Evolutionary conservation across 2,113 vertebrate species (phyloP).

Genomic region (Ciconia boyciana): DNA sequence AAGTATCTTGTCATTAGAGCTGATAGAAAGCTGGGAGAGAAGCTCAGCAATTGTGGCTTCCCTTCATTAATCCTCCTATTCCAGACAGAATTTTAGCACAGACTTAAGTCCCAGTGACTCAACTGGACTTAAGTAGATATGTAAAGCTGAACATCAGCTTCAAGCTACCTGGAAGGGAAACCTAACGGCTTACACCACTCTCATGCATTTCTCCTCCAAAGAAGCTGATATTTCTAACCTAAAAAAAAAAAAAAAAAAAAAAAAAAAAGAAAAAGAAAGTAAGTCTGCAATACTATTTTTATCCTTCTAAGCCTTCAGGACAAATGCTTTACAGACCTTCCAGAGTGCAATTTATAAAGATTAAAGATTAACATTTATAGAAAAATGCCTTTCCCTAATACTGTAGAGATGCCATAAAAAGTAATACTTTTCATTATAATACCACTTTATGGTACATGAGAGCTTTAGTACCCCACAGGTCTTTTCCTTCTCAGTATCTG

Average conservation of each 20-base stretch:
- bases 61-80: not conserved
- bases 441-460: slow-evolving; percentile 11
- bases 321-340: not conserved
- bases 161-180: not conserved
- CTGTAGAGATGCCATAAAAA: slow-evolving; percentile 26
- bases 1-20: not conserved
- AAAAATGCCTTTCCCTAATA: slow-evolving; percentile 42
- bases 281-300: slow-evolving; percentile 36
- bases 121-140: not conserved
- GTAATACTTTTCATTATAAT: slow-evolving; percentile 43
- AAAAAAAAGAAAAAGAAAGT: not conserved
- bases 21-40: not conserved
- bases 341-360: slow-evolving; percentile 49
- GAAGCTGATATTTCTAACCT: not conserved
- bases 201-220: not conserved
- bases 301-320: slow-evolving; percentile 19
- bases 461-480: not conserved
- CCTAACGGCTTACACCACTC: not conserved
- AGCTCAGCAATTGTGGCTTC: not conserved
- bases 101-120: not conserved
- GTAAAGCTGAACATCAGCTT: not conserved
- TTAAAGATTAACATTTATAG: slow-evolving; percentile 51
- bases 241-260: no score
- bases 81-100: not conserved
- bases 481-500: slow-evolving; percentile 10